Evolutionary conservation across 2,888 invertebrate genomes (phyloP).

Genomic region (Lysandra coridon): DNA sequence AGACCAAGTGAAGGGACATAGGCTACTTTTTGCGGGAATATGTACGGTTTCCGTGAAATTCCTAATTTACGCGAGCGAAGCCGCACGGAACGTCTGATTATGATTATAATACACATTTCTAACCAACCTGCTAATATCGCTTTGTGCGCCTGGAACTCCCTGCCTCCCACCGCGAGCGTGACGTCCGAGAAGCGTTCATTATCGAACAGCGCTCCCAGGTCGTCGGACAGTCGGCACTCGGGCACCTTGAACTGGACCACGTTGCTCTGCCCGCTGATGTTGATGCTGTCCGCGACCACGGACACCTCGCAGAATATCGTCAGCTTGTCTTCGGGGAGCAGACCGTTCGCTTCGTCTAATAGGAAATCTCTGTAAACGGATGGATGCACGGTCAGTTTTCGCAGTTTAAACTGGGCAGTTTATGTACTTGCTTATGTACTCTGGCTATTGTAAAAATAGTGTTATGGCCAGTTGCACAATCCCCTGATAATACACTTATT

Average conservation of each 20-base stretch:
- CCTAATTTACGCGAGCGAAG: too few relatives aligned
- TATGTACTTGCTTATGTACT: too few relatives aligned
- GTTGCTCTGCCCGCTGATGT: constrained; percentile 99
- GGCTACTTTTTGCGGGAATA: too few relatives aligned
- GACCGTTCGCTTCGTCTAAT: constrained; percentile 98
- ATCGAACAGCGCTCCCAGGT: constrained; percentile 97
- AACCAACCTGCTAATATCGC: constrained; percentile 93
- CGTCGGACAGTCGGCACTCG: constrained; percentile 96
- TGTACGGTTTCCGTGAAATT: too few relatives aligned
- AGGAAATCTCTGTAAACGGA: constrained; percentile 91
- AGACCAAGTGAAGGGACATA: too few relatives aligned
- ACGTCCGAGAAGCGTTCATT: constrained; percentile 99
- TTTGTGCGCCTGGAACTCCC: constrained; percentile 97
- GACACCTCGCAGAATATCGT: constrained; percentile 99
- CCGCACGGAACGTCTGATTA: too few relatives aligned
- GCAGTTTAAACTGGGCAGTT: too few relatives aligned
- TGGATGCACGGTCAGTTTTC: not conserved
- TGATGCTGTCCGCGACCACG: constrained; percentile 99
- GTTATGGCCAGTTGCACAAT: too few relatives aligned
- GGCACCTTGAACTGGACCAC: constrained; percentile 98
- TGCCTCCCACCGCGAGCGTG: constrained; percentile 93
- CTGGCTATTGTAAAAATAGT: too few relatives aligned
- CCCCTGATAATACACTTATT: too few relatives aligned
- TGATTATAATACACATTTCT: too few relatives aligned
- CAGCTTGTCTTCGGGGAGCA: constrained; percentile 98